Percentiles rank a stretch among this genome's conserved stretches.
phyloP scores from a whole-genome alignment of 2,797 vertebrate genomes.

The Periophthalmus magnuspinnatus region DNA sequence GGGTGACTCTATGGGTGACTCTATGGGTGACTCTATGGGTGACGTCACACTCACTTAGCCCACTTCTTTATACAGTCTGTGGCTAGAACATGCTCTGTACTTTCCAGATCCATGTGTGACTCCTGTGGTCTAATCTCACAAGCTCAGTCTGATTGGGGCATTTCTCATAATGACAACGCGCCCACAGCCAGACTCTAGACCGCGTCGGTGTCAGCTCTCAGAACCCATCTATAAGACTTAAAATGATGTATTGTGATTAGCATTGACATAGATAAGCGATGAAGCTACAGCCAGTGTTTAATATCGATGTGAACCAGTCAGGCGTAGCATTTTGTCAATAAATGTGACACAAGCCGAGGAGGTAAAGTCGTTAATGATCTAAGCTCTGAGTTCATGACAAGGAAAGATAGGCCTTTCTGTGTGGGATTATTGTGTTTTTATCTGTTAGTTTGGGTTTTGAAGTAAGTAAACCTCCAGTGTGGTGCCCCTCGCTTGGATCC shows the following conservation, averaged over 20 bases:
- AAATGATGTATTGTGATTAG: slow-evolving; percentile 60
- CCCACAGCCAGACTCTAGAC: slow-evolving; percentile 37
- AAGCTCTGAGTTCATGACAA: too few species aligned
- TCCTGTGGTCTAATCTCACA: slow-evolving; percentile 39
- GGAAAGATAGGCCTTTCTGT: too few species aligned
- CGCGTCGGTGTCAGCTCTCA: slow-evolving; percentile 36
- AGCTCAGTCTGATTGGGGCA: slow-evolving; percentile 64
- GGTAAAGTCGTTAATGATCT: slow-evolving; percentile 1
- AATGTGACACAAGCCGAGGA: not conserved
- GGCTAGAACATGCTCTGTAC: slow-evolving; percentile 20
- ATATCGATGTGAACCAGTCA: slow-evolving; percentile 8
- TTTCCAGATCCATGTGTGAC: slow-evolving; percentile 34
- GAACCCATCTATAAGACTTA: slow-evolving; percentile 44
- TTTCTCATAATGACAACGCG: slow-evolving; percentile 71
- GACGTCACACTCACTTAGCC: too few species aligned
- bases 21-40: too few species aligned
- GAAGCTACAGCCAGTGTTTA: slow-evolving; percentile 44
- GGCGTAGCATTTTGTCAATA: not conserved
- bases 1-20: too few species aligned
- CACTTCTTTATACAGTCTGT: too few species aligned
- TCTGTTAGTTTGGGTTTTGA: too few species aligned
- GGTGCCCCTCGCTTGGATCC: too few species aligned
- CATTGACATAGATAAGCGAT: slow-evolving; percentile 54
- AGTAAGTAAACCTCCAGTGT: too few species aligned
- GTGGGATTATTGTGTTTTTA: too few species aligned